Evolutionary conservation across 30 jellyfish, hydroid and myxozoan species (phyloP).

Genomic region (Cassiopea andromeda): DNA sequence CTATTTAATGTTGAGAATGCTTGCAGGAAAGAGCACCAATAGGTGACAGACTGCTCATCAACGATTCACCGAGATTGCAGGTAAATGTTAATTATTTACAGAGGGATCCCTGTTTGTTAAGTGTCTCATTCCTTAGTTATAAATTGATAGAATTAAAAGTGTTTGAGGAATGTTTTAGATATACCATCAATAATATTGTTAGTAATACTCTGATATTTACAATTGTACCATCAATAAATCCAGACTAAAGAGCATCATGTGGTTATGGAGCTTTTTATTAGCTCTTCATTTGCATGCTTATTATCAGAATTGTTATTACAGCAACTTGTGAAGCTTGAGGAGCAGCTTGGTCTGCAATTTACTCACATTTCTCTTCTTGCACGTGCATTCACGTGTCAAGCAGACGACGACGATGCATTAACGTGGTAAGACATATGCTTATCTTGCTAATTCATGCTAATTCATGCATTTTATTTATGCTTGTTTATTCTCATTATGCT

Average conservation of each 20-base stretch:
- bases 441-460: neutral
- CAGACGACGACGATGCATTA: slow-evolving; percentile 48
- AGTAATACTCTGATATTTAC: neutral
- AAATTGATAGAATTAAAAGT: neutral
- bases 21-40: slow-evolving; percentile 52
- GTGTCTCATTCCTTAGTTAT: too few relatives aligned
- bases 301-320: slow-evolving; percentile 1
- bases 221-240: neutral
- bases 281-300: neutral
- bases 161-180: neutral
- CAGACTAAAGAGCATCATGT: neutral
- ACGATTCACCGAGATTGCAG: slow-evolving; percentile 44
- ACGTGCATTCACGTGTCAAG: slow-evolving; percentile 79
- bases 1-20: neutral
- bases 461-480: neutral
- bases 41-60: slow-evolving; percentile 56
- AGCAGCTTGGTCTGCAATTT: slow-evolving; percentile 80
- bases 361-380: slow-evolving; percentile 80
- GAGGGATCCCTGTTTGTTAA: too few relatives aligned
- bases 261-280: neutral
- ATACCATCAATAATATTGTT: neutral
- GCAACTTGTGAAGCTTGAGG: slow-evolving; percentile 76
- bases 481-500: neutral
- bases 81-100: neutral
- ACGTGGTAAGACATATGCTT: slow-evolving; percentile 60